phyloP scores from a whole-genome alignment of 2,888 invertebrate genomes.

The Myathropa florea region DNA sequence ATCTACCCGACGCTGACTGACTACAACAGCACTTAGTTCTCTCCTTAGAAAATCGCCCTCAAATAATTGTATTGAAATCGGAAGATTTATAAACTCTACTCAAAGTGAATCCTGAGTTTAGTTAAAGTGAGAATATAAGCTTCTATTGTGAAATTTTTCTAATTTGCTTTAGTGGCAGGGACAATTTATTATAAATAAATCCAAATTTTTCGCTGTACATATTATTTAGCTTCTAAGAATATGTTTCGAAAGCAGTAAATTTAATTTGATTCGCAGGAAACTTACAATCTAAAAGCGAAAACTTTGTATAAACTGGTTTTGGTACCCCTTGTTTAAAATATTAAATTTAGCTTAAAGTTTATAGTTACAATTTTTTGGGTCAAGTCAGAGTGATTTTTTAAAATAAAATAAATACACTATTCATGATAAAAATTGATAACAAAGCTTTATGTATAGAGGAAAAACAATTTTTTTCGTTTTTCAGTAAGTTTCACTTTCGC shows the following conservation, averaged over 20 bases:
- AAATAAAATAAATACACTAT: not conserved
- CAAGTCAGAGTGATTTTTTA: not conserved
- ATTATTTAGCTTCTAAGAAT: not conserved
- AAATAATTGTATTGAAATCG: too few relatives aligned
- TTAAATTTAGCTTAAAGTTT: not conserved
- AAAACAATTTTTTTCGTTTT: slow-evolving; percentile 56
- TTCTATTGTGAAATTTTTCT: too few relatives aligned
- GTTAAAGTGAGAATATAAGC: too few relatives aligned
- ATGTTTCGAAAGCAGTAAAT: slow-evolving; percentile 9
- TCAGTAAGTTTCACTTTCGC: slow-evolving; percentile 79
- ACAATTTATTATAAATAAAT: too few relatives aligned
- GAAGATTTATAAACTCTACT: too few relatives aligned
- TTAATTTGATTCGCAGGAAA: slow-evolving; percentile 21
- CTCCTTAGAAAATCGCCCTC: too few relatives aligned
- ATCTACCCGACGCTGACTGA: too few relatives aligned
- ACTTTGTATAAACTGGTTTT: not conserved
- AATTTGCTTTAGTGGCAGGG: too few relatives aligned
- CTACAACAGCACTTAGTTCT: too few relatives aligned
- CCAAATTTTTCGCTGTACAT: too few relatives aligned
- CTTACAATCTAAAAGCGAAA: slow-evolving; percentile 18
- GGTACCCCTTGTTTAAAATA: not conserved
- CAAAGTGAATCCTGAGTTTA: too few relatives aligned
- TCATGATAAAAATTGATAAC: not conserved
- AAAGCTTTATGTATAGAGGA: slow-evolving; percentile 68
- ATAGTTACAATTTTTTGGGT: not conserved